A percentile compares a stretch with the other conserved stretches of the same genome.
phyloP scores from a whole-genome alignment of 30 jellyfish, hydroid and myxozoan species.

The Hydractinia echinata region DNA sequence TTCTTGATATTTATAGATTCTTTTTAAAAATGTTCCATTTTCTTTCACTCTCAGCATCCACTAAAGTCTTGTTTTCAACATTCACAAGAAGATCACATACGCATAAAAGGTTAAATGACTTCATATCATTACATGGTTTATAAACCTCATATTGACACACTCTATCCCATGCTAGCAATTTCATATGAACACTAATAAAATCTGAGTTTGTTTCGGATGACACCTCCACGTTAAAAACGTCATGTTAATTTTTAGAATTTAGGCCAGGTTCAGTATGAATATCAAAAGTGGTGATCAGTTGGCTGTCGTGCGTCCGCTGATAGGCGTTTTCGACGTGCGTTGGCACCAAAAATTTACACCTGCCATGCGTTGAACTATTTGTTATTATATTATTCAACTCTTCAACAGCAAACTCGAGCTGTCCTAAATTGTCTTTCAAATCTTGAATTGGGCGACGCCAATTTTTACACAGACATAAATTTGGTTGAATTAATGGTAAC shows the following conservation, averaged over 20 bases:
- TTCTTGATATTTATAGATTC: too few species aligned
- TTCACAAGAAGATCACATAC: conserved; percentile 46
- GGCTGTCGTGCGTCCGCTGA: neutral
- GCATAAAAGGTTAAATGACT: conserved; percentile 46
- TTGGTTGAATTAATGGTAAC: conserved; percentile 59
- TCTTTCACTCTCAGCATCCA: too few species aligned
- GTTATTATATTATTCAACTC: conserved; percentile 60
- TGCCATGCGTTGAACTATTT: neutral
- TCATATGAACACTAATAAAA: neutral
- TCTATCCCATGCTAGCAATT: neutral
- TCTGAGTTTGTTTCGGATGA: neutral
- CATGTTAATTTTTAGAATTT: neutral
- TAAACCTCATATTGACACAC: neutral
- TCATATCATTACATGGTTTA: conserved; percentile 42
- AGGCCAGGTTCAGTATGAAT: neutral
- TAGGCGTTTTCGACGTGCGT: neutral
- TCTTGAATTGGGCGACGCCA: conserved; percentile 61
- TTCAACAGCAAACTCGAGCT: conserved; percentile 82
- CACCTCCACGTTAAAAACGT: neutral
- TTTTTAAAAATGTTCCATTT: too few species aligned
- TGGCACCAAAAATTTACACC: neutral
- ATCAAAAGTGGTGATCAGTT: neutral
- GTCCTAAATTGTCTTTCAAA: conserved; percentile 48
- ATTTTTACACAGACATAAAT: conserved; percentile 73
- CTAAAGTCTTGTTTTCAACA: too few species aligned